Percentiles rank a stretch among this genome's conserved stretches.
Conservation (phyloP, 2,888 invertebrate genomes). For the Magallana nippona region DNA sequence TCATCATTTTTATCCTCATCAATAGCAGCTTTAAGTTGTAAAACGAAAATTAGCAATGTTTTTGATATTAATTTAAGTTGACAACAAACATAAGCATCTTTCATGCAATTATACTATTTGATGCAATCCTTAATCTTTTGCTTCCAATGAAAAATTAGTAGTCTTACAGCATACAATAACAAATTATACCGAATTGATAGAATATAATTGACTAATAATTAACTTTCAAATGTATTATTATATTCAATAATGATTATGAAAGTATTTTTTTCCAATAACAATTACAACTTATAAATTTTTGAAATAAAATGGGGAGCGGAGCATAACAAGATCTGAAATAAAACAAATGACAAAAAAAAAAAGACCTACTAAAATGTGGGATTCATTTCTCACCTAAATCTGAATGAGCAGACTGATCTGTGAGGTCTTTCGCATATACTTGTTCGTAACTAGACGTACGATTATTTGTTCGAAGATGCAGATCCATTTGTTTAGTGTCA, state of each 20-base stretch:
- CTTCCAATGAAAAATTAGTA: too few relatives aligned
- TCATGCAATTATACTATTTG: background rate
- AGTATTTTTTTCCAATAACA: too few relatives aligned
- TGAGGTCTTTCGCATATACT: conserved; percentile 65
- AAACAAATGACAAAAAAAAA: background rate
- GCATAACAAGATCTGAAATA: background rate
- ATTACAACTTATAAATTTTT: too few relatives aligned
- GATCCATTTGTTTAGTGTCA: conserved; percentile 71
- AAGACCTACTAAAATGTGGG: background rate
- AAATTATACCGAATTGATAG: too few relatives aligned
- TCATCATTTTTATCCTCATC: conserved; percentile 56
- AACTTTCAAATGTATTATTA: too few relatives aligned
- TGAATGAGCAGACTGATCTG: conserved; percentile 7
- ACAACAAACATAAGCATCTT: background rate
- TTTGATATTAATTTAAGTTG: background rate
- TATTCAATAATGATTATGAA: too few relatives aligned
- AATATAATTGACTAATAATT: too few relatives aligned
- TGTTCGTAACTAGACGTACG: conserved; percentile 74
- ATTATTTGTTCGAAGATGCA: conserved; percentile 63
- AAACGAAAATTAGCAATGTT: background rate
- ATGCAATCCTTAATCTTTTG: too few relatives aligned
- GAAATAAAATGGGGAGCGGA: too few relatives aligned
- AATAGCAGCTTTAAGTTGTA: conserved; percentile 17
- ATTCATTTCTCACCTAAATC: conserved; percentile 36
- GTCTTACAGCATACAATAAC: too few relatives aligned